Evolutionary conservation across 2,113 vertebrate species (phyloP), one percentile per base, ranked within the genome.

Genomic region (Pantherophis guttatus): DNA sequence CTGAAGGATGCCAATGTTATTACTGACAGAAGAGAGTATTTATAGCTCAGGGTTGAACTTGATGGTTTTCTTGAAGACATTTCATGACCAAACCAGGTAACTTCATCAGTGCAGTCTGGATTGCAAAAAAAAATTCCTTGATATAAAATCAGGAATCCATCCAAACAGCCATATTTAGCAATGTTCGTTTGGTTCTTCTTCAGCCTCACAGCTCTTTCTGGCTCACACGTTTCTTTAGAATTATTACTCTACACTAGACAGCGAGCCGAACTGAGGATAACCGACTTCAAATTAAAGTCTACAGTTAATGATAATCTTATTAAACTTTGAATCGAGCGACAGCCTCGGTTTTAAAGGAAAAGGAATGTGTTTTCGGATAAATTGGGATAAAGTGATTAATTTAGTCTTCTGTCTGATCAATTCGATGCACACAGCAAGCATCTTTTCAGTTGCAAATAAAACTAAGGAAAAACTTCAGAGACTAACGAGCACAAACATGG

Each of bases 11-110:
- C 44, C 44, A 48, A 48, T 48, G 44, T 48, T 48, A 48, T 5
- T 75, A 0, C 0, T 24, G 53, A n/a, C 13, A 13, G 29, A 29
- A 65, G 3, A 65, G 24, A 62, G 29, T 12, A 11, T 12, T n/a
- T 65, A 11, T 65, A 65, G 59, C 59, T 58, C 7, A 58, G 53
- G 53, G 11, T 53, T 58, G 21, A 58, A 8, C 26, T 65, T 65
- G 26, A 26, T 12, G 59, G 3, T n/a, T 70, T 70, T 70, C 29
- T 70, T n/a, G 29, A 12, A 70, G 26, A n/a, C 12, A 12, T 70
- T n/a, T 70, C 5, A 70, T 70, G 13, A n/a, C 29, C 62, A 70
- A 70, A 70, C 62, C 0, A 70, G 12, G 5, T 70, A 70, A 70
- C 58, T 62, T 62, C 58, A 62, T 62, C 24, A 62, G 58, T 3